A percentile compares a stretch with the other conserved stretches of the same genome.
phyloP scores from a whole-genome alignment of 1,140 invertebrate genomes.

The Saccostrea cuccullata region DNA sequence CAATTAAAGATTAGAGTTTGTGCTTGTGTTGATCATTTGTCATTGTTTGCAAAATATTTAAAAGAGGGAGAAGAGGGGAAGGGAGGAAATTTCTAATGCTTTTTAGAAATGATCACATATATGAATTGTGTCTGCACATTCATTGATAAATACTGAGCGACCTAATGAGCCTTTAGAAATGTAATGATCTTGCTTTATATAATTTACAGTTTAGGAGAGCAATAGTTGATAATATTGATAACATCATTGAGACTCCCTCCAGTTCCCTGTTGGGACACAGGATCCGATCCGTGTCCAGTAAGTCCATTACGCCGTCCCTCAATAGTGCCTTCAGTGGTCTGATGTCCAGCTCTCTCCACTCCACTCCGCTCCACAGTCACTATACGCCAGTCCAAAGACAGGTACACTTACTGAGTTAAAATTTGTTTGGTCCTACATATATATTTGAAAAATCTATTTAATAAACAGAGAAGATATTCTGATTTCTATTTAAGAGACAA shows the following conservation, averaged over 20 bases:
- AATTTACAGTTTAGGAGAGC: background rate
- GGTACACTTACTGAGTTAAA: too few relatives aligned
- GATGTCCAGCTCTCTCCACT: conserved; percentile 51
- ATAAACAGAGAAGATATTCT: too few relatives aligned
- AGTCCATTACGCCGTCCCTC: conserved; percentile 68
- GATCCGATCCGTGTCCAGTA: conserved; percentile 49
- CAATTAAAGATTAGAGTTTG: too few relatives aligned
- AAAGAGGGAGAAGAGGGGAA: background rate
- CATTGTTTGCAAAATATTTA: too few relatives aligned
- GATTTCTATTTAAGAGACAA: too few relatives aligned
- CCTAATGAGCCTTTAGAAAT: too few relatives aligned
- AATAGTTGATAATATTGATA: background rate
- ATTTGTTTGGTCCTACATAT: too few relatives aligned
- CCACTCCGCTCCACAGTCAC: conserved; percentile 52
- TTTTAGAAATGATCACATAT: background rate
- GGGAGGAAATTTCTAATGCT: background rate
- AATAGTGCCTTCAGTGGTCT: conserved; percentile 73
- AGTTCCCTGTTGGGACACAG: background rate
- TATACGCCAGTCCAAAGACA: background rate
- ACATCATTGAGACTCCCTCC: background rate
- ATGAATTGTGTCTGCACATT: too few relatives aligned
- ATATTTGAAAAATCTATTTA: too few relatives aligned
- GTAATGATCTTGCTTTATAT: too few relatives aligned
- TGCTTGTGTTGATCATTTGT: too few relatives aligned
- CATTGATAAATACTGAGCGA: too few relatives aligned